Evolutionary conservation across 2,888 invertebrate genomes (phyloP), one percentile per base, ranked within the genome.

Genomic region (Baronia brevicornis): DNA sequence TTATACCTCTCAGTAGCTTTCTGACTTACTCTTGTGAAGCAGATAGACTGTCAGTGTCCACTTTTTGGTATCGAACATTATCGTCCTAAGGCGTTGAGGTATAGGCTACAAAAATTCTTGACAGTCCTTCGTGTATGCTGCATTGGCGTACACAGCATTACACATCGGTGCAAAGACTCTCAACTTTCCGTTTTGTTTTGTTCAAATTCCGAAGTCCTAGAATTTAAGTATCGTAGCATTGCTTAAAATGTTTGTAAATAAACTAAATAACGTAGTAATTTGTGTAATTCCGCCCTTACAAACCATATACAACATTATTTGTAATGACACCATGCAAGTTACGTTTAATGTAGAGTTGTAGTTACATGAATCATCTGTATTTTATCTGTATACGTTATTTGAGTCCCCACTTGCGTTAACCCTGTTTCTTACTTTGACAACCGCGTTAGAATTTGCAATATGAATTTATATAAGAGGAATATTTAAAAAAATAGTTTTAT

Each of bases 171-270:
- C 4, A 7, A 19, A 13, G 10, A 25, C 13, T 18, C 12, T 23
- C 22, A 14, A 17, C 20, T 25, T 17, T 6, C 4, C 20, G 8
- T 15, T 14, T 14, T 27, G 24, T 30, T 28, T 35, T 27, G 25
- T 32, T 29, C 25, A 14, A 14, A 24, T 22, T 31, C 38, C 33
- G 32, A 35, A 36, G 23, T 33, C 15, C 35, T 44, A 38, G 34
- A 27, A 36, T 28, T 10, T 40, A 40, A 36, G 24, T 30, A 41
- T 33, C 22, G 61, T 71, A 66, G 69, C 55, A 54, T 46, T 41
- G 77, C 79, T 75, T 75, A 64, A 63, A 60, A 61, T 68, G 65
- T 69, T 67, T 80, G 77, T 80, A 80, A 65, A 79, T 78, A 77
- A 58, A 68, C 61, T 38, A 54, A 52, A 63, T 58, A 54, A 51